A percentile compares a stretch with the other conserved stretches of the same genome.
Conservation (phyloP, 1,140 invertebrate genomes). For the Papilio dardanus region DNA sequence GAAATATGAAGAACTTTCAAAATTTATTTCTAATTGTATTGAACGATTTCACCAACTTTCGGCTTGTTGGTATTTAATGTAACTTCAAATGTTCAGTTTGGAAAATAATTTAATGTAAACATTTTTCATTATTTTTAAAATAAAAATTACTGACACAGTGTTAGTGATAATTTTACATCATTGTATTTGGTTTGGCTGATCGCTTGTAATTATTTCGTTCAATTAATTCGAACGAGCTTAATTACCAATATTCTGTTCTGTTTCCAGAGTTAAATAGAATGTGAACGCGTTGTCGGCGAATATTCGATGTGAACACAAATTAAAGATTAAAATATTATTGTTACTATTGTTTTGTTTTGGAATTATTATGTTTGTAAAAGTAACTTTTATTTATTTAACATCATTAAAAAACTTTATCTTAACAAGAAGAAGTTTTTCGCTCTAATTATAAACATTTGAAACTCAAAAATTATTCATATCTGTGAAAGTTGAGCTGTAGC, state of each 20-base stretch:
- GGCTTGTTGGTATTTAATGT: too few relatives aligned
- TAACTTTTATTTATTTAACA: neutral
- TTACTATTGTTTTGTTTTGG: neutral
- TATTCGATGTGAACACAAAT: neutral
- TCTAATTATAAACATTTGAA: neutral
- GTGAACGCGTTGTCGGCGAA: neutral
- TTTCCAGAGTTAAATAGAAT: constrained; percentile 10
- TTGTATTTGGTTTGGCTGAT: constrained; percentile 21
- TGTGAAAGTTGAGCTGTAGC: neutral
- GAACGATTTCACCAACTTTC: too few relatives aligned
- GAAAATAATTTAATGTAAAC: too few relatives aligned
- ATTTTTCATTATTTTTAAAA: neutral
- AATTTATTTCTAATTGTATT: too few relatives aligned
- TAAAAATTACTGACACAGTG: neutral
- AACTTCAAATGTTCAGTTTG: too few relatives aligned
- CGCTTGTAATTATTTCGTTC: constrained; percentile 16
- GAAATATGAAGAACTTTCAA: too few relatives aligned
- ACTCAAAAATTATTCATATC: neutral
- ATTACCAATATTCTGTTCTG: constrained; percentile 15
- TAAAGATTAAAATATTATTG: too few relatives aligned
- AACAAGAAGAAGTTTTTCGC: neutral
- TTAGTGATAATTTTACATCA: neutral
- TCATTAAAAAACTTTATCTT: neutral
- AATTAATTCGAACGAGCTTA: constrained; percentile 15
- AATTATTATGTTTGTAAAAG: constrained; percentile 1